phyloP scores from a whole-genome alignment of 1,140 invertebrate genomes.

The Zaprionus taronus region DNA sequence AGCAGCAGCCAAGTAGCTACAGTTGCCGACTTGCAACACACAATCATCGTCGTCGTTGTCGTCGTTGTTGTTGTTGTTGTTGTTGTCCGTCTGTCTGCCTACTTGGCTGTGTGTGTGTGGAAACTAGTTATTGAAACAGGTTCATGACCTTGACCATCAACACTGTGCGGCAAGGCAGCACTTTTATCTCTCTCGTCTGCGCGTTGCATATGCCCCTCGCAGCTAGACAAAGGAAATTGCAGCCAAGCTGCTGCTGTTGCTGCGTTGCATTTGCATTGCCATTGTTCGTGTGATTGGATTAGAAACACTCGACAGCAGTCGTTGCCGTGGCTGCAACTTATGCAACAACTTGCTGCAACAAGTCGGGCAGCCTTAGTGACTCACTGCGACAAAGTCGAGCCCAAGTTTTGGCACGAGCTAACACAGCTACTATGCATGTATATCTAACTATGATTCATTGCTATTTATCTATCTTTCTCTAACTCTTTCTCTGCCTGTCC shows the following conservation, averaged over 20 bases:
- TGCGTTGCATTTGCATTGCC: constrained; percentile 53
- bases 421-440: neutral
- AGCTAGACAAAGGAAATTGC: constrained; percentile 57
- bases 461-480: neutral
- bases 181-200: constrained; percentile 54
- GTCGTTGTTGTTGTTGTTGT: constrained; percentile 24
- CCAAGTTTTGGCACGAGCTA: constrained; percentile 37
- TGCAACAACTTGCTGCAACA: constrained; percentile 70
- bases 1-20: constrained; percentile 34
- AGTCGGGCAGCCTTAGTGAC: constrained; percentile 54
- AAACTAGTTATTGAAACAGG: constrained; percentile 83
- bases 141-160: constrained; percentile 84
- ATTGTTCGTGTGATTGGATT: constrained; percentile 61
- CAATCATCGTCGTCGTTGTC: constrained; percentile 54
- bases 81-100: constrained; percentile 13
- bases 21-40: constrained; percentile 68
- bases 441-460: neutral
- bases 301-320: constrained; percentile 46
- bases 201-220: constrained; percentile 61
- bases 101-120: constrained; percentile 50
- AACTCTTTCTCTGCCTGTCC: neutral
- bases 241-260: constrained; percentile 21
- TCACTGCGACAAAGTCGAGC: constrained; percentile 41
- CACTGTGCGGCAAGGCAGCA: constrained; percentile 62
- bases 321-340: constrained; percentile 31